Base-by-base conservation (phyloP, 2,113 vertebrate genomes). In the Perognathus longimembris region DNA sequence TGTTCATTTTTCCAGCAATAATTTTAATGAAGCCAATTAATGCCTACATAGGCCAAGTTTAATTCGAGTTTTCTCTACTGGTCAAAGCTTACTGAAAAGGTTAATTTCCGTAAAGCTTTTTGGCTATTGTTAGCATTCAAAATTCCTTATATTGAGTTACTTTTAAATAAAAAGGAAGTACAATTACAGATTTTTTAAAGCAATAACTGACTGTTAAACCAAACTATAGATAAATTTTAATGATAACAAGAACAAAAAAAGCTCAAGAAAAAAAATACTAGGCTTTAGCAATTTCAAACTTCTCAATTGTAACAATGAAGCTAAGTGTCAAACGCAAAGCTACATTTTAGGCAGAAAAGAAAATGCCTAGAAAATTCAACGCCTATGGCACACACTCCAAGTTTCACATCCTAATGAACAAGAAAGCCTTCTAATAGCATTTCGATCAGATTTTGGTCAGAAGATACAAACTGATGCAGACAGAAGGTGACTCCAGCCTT, bases 321-420 rank as follows among this genome's bases (percentile, higher is more conserved):
- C 91, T 88, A 96, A 80, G 88, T 97, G 97, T 97, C 97, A 98
- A 96, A 96, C 2, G 57, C 93, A 94, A 88, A 76, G 17, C 93
- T 95, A 45, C 40, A 88, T 69, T 87, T 78, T 75, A 77, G 83
- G 82, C 82, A 93, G 91, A 81, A 97, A 94, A 83, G 59, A 81
- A 93, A 93, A 70, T 1, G 81, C 75, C 45, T 94, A 77, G 80
- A 45, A 28, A 54, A 76, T 61, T 11, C 70, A 92, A 69, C 9
- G 90, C 63, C 61, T 70, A 73, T 70, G 1, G 26, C 95, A 81
- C 77, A 80, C 91, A 64, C 36, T 93, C 36, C n/a, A 85, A 96
- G 77, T 42, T 91, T 22, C 75, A 86, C 21, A 45, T 57, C 69
- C 61, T 26, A 76, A 78, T 84, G 67, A 34, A 71, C 73, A 92